These are phyloP conservation scores for Ischnura elegans DNA, from an alignment of 2,888 invertebrate genomes.

Conservation along the genomic window DNA sequence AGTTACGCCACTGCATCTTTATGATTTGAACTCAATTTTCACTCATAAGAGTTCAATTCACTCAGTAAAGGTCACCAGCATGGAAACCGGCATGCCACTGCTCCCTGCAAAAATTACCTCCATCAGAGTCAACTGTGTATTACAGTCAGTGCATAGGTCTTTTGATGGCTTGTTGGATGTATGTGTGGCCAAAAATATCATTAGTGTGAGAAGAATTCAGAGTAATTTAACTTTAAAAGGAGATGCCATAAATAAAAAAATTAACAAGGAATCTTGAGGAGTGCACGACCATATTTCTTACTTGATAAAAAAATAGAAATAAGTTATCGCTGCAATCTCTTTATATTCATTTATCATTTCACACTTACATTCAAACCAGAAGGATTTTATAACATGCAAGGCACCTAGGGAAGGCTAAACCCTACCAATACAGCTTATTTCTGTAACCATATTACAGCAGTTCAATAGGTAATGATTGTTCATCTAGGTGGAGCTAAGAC, in stretches of 20 bases:
- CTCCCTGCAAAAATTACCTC: no score
- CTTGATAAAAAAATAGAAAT: background rate
- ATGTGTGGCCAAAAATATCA: no score
- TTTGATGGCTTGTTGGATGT: background rate
- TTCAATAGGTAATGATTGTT: slow-evolving; percentile 63
- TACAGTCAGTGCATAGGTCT: no score
- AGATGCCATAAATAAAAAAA: background rate
- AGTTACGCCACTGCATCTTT: no score
- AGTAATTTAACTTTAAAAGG: background rate
- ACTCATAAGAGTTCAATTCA: no score
- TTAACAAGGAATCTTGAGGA: background rate
- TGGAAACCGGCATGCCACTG: no score
- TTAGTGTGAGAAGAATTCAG: no score
- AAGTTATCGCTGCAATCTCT: slow-evolving; percentile 44
- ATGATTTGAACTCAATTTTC: no score
- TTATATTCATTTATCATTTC: slow-evolving; percentile 66
- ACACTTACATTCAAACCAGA: slow-evolving; percentile 69
- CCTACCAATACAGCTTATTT: slow-evolving; percentile 67
- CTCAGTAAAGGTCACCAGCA: no score
- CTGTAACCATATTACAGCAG: slow-evolving; percentile 65
- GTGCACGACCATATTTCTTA: background rate
- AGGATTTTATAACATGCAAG: slow-evolving; percentile 69
- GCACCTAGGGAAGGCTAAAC: slow-evolving; percentile 68
- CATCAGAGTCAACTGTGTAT: no score
- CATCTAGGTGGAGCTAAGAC: slow-evolving; percentile 61